These are phyloP conservation scores for Astropecten irregularis DNA, from an alignment of 53 echinoderm and acorn worm genomes.

Conservation along the genomic window DNA sequence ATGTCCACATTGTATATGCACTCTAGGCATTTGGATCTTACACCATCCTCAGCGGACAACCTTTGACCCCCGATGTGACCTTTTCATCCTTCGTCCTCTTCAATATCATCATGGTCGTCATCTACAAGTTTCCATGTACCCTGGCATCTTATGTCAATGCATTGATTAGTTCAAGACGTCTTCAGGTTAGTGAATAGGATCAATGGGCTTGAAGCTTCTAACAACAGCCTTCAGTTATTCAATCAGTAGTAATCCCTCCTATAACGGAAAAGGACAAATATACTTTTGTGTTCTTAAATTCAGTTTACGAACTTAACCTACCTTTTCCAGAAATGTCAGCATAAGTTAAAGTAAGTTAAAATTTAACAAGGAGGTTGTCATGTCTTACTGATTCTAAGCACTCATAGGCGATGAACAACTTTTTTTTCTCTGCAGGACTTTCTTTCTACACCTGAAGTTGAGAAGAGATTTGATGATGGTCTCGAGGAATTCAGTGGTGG, in stretches of 20 bases:
- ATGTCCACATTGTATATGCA: no score
- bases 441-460: constrained; percentile 19
- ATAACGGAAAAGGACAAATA: no score
- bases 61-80: constrained; percentile 55
- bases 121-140: constrained; percentile 38
- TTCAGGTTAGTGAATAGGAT: constrained; percentile 12
- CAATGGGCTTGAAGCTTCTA: no score
- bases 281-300: no score
- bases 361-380: no score
- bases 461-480: constrained; percentile 18
- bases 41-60: constrained; percentile 16
- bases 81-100: constrained; percentile 63
- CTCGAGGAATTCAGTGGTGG: background rate
- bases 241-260: no score
- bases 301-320: no score
- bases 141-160: constrained; percentile 53
- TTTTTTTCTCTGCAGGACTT: constrained; percentile 28
- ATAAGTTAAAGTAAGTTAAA: no score
- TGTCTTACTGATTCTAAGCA: no score
- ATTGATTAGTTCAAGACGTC: constrained; percentile 32
- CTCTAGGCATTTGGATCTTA: constrained; percentile 59
- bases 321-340: no score
- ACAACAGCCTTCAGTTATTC: no score
- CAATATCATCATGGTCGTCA: constrained; percentile 25
- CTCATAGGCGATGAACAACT: no score